A percentile compares a stretch with the other conserved stretches of the same genome.
Evolutionary conservation across 2,888 invertebrate genomes (phyloP).

Genomic region (Macrostomum cliftonense): DNA sequence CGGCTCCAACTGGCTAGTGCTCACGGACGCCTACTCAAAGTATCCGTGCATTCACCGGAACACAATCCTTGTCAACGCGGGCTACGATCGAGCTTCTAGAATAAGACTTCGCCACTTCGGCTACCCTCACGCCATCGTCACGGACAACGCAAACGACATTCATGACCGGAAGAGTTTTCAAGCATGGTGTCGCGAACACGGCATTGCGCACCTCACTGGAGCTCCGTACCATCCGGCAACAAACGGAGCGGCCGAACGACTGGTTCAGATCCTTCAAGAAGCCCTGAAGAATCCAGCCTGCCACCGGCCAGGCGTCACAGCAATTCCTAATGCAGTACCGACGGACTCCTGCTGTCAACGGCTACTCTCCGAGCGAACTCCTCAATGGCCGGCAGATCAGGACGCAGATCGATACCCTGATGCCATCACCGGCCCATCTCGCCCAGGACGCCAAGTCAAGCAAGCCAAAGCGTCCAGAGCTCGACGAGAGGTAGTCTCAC

Average conservation of each 20-base stretch:
- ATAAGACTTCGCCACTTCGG: slow-evolving; percentile 12
- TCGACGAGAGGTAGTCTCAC: no score
- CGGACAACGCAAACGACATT: slow-evolving; percentile 14
- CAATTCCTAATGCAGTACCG: slow-evolving; percentile 10
- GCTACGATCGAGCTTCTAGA: slow-evolving; percentile 19
- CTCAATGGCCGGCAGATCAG: background rate
- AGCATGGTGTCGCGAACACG: slow-evolving; percentile 12
- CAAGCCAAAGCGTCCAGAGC: no score
- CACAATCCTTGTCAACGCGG: slow-evolving; percentile 10
- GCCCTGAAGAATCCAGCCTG: no score
- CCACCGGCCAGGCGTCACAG: slow-evolving; percentile 9
- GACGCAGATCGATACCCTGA: slow-evolving; percentile 3
- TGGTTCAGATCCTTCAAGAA: slow-evolving; percentile 16
- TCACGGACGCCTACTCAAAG: slow-evolving; percentile 17
- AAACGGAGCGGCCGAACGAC: slow-evolving; percentile 15
- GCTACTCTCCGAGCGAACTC: background rate
- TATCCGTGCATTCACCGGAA: slow-evolving; percentile 14
- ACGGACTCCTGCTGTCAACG: background rate
- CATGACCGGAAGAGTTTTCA: slow-evolving; percentile 14
- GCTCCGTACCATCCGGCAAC: slow-evolving; percentile 16
- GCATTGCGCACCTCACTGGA: slow-evolving; percentile 12
- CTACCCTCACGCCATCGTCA: slow-evolving; percentile 9
- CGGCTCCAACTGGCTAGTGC: slow-evolving; percentile 14
- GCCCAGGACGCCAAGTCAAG: background rate
- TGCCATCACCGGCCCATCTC: slow-evolving; percentile 6